Percentiles rank a stretch among this genome's conserved stretches.
Evolutionary conservation across 2,888 invertebrate genomes (phyloP).

Genomic region (Parnassius glacialis): DNA sequence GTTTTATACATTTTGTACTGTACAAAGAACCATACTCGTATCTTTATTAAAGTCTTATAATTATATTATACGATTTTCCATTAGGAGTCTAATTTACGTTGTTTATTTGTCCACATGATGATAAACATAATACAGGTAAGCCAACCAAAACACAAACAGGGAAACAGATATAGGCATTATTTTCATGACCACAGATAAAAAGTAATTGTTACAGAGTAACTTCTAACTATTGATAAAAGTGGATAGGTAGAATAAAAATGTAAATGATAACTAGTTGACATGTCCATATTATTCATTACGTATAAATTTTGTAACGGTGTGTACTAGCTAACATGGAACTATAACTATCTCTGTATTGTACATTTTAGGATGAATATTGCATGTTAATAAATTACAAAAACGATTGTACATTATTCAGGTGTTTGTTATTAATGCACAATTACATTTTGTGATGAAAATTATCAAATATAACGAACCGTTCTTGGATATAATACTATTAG

Average conservation of each 20-base stretch:
- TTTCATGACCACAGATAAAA: too few species aligned
- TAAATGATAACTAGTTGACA: background rate
- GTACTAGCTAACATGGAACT: background rate
- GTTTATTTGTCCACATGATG: background rate
- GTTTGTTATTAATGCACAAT: constrained; percentile 51
- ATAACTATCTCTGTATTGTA: constrained; percentile 26
- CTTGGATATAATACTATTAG: constrained; percentile 19
- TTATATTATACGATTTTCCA: too few species aligned
- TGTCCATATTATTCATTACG: constrained; percentile 15
- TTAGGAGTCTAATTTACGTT: background rate
- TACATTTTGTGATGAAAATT: constrained; percentile 41
- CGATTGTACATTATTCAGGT: constrained; percentile 68
- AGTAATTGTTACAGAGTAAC: too few species aligned
- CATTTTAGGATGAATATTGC: constrained; percentile 32
- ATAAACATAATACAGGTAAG: too few species aligned
- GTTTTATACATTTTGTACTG: too few species aligned
- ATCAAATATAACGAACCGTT: constrained; percentile 20
- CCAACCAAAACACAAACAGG: too few species aligned
- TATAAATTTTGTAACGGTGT: background rate
- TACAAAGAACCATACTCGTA: background rate
- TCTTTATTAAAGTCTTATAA: background rate
- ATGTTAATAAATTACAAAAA: constrained; percentile 47
- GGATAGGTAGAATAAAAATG: background rate
- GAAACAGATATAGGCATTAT: too few species aligned
- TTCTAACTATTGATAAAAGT: too few species aligned